A percentile compares a stretch with the other conserved stretches of the same genome.
phyloP scores from a whole-genome alignment of 2,113 vertebrate species.

The Sturnus vulgaris region DNA sequence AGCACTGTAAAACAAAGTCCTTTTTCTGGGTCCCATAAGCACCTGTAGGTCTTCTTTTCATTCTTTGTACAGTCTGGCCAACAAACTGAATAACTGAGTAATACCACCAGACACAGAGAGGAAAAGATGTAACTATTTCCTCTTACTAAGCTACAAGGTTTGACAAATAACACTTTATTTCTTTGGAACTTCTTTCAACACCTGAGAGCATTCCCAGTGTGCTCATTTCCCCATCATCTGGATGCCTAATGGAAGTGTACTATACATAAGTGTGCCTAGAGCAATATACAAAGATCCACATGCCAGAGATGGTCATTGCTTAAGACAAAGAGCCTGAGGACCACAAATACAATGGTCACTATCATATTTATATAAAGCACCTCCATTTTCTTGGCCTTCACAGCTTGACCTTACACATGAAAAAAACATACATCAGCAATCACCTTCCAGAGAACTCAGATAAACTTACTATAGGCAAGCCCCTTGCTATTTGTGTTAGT shows the following conservation, averaged over 20 bases:
- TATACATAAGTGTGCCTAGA: not conserved
- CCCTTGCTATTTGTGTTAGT: not conserved
- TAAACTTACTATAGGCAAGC: not conserved
- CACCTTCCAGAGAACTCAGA: not conserved
- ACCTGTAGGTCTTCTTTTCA: not conserved
- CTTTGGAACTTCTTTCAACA: not conserved
- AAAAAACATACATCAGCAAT: not conserved
- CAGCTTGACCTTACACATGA: not conserved
- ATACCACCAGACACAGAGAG: not conserved
- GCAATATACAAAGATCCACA: not conserved
- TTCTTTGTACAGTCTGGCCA: not conserved
- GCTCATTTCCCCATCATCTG: not conserved
- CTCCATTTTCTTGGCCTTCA: not conserved
- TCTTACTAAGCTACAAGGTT: not conserved
- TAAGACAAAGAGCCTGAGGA: not conserved
- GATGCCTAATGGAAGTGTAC: not conserved
- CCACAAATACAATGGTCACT: no score
- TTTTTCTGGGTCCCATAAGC: not conserved
- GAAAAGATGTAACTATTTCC: not conserved
- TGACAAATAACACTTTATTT: not conserved
- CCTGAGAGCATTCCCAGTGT: not conserved
- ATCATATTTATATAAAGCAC: not conserved
- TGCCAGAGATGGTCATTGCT: not conserved
- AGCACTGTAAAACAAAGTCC: not conserved
- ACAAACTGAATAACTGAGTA: not conserved